Base-by-base conservation (phyloP, 2,888 invertebrate genomes). In the Cryptocephalus primarius region DNA sequence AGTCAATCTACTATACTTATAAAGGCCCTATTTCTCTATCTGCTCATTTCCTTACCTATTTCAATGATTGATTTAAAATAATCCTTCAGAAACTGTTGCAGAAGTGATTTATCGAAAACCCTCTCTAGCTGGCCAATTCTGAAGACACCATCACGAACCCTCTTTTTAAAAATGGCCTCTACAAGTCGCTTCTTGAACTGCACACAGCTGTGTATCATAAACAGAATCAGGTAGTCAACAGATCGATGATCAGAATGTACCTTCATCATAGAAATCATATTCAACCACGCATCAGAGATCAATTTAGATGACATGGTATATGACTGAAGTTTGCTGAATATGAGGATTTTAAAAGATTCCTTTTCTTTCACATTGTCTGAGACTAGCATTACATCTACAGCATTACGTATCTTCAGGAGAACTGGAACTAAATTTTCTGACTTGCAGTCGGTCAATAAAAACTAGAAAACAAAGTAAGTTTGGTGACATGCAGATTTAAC, bases 201-300 rank as follows among this genome's bases (percentile, higher is more conserved):
- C 45, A 75, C 72, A 43, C 74, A 74, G n/a, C 78, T 73, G 54
- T 80, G 77, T 13, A 84, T 66, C 55, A 84, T 73, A n/a, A 84
- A 62, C 12, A 86, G 64, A 51, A 85, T 71, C 12, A 83, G 67
- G 43, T 85, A 71, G 68, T 88, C 86, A 49, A 87, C 73, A 1
- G 84, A 75, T 68, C 80, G 82, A 50, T 79, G 75, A 48, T 79
- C 77, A 38, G 72, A 66, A 45, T 61, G 64, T 1, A 63, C 52
- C 61, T 74, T 75, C 45, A 77, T 72, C 45, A 63, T 67, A 44
- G 73, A 72, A 48, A 82, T 69, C n/a, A 77, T 68, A 59, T 75
- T 75, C 2, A 79, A 55, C 73, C 82, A 80, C 32, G 75, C 71
- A 57, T 78, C 77, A 1, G 72, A 68, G 53, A 79, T 68, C 31